A percentile compares a stretch with the other conserved stretches of the same genome.
These are phyloP conservation scores for Lithophane ornitopus DNA, from an alignment of 2,888 invertebrate genomes.

Conservation along the genomic window DNA sequence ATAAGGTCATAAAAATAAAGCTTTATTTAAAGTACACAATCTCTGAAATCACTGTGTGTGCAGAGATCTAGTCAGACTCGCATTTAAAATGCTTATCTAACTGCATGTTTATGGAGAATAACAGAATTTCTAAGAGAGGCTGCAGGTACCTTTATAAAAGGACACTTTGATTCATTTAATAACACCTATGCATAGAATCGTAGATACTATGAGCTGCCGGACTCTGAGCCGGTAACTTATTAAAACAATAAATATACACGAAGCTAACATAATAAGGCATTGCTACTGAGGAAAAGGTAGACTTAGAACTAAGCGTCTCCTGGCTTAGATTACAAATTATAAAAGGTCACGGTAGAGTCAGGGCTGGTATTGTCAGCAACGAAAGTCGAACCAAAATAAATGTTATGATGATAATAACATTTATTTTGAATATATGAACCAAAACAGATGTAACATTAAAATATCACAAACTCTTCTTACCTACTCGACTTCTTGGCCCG, in stretches of 20 bases:
- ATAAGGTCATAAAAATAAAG: slow-evolving; percentile 2
- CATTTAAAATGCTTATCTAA: neutral
- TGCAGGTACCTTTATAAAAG: neutral
- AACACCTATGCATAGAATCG: neutral
- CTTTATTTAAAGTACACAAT: slow-evolving; percentile 24
- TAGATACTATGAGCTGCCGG: slow-evolving; percentile 17
- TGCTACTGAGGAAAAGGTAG: neutral
- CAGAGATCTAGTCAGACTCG: neutral
- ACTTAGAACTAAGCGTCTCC: neutral
- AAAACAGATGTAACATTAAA: neutral
- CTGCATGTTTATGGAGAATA: neutral
- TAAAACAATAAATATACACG: neutral
- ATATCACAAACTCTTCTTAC: neutral
- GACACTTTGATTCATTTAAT: slow-evolving; percentile 3
- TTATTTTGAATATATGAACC: too few relatives aligned
- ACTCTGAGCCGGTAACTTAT: slow-evolving; percentile 17
- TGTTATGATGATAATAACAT: too few relatives aligned
- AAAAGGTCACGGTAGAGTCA: neutral
- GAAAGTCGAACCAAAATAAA: neutral
- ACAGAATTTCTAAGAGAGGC: neutral
- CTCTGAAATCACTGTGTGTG: neutral
- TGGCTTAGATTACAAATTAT: neutral
- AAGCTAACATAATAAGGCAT: slow-evolving; percentile 2
- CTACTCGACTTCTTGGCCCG: too few relatives aligned
- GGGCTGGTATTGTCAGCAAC: neutral